Base-by-base conservation (phyloP, 2,888 invertebrate species). In the Sphinx pinastri region DNA sequence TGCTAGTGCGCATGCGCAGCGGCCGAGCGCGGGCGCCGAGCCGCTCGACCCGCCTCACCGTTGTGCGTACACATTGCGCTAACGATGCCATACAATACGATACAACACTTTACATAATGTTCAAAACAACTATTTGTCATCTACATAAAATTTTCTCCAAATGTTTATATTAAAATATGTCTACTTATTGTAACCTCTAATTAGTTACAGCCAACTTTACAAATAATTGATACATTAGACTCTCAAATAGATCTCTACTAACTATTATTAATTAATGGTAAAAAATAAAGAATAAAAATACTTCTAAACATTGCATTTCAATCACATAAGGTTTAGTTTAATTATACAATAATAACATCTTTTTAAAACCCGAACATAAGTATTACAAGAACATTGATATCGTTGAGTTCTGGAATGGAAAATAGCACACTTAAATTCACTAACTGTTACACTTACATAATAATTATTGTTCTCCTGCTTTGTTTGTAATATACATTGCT, bases 151-250 rank as follows among this genome's bases (percentile, higher is more conserved):
- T 92, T 91, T 94, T 88, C 91, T 93, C 93, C 91, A 93, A 94
- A 94, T 93, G 92, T 92, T 91, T 93, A 93, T 93, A 93, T 93
- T 93, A 93, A 93, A 93, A 94, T 93, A 94, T 92, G 85, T 93
- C 92, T 93, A 93, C 92, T 92, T 93, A 93, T 91, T 90, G 93
- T 93, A 93, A 94, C 93, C 89, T 92, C 92, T 93, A 93, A 87
- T 89, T 92, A 93, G 93, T 93, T 93, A 94, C 94, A 94, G 94
- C 93, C 93, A 92, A 93, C 93, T 93, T 94, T 93, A 94, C 94
- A 93, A 94, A 94, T 94, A 93, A 94, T 94, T 93, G 93, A 94
- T 94, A 94, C 93, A 93, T 94, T 94, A 94, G 92, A 93, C 94
- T 94, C 93, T 93, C 94, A 92, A 93, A 94, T 93, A 94, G 93